A percentile compares a stretch with the other conserved stretches of the same genome.
Evolutionary conservation across 2,113 vertebrate species (phyloP).

Genomic region (Lota lota): DNA sequence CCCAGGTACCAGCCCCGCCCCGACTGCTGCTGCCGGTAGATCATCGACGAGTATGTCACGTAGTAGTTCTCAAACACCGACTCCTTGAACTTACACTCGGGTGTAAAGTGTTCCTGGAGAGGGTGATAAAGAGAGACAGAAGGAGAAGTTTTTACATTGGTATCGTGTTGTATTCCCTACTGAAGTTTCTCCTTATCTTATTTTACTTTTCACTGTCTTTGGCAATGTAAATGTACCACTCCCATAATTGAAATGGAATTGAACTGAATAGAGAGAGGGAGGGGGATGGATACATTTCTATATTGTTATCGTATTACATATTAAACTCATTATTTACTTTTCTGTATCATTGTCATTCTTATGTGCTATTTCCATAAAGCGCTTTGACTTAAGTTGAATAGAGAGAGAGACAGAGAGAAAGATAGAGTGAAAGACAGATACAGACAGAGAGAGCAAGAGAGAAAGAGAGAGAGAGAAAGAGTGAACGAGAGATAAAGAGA

Average conservation of each 20-base stretch:
- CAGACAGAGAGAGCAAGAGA: too few species aligned
- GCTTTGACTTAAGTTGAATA: not conserved
- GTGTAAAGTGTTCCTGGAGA: constrained; percentile 94
- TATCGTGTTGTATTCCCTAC: too few species aligned
- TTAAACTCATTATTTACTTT: too few species aligned
- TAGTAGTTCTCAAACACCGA: constrained; percentile 99
- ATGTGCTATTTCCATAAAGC: not conserved
- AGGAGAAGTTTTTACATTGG: not conserved
- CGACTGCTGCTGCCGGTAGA: constrained; percentile 97
- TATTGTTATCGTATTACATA: too few species aligned
- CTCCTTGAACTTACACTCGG: constrained; percentile 99
- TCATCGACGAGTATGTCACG: constrained; percentile 98
- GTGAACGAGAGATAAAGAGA: not conserved
- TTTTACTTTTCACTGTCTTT: too few species aligned
- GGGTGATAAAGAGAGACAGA: constrained; percentile 3
- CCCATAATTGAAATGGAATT: too few species aligned
- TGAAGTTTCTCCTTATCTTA: too few species aligned
- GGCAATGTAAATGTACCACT: too few species aligned
- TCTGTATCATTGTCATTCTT: too few species aligned
- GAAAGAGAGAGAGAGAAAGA: not conserved
- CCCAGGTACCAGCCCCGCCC: constrained; percentile 98
- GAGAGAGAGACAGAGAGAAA: not conserved
- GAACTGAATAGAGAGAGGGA: not conserved
- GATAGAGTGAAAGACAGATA: too few species aligned
- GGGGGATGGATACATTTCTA: not conserved